Evolutionary conservation across 2,888 invertebrate genomes (phyloP), one percentile per base, ranked within the genome.

Genomic region (Loripinus fragilis): DNA sequence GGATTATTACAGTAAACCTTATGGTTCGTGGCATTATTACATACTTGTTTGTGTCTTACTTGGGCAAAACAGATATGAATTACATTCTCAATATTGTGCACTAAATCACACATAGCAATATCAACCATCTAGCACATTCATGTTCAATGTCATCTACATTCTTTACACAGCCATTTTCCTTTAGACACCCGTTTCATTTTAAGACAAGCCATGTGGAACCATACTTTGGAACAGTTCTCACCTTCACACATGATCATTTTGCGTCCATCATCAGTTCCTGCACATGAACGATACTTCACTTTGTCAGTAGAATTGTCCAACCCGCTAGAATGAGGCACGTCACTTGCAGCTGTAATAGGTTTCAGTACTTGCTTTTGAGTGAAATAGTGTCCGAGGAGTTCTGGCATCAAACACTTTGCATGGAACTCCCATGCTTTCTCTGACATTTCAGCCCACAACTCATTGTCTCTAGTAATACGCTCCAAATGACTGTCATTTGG

Each of bases 331-430:
- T 3, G 12, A 5, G 48, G 48, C 5, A 20, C n/a, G 20, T 48
- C n/a, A n/a, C n/a, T n/a, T 48, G 35, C 41, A 10, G 66, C 10
- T 7, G 20, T 3, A 35, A n/a, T 8, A n/a, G 66, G 66, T 41
- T 66, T 3, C 5, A 66, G 66, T 5, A 66, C 66, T 12, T 35
- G 38, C 28, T 66, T 66, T 25, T 20, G n/a, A 28, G 70, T 38
- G 33, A 76, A 76, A 35, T 30, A 73, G 15, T 68, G 67, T 7
- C 74, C 69, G 25, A 72, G 33, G 25, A 84, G 50, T 64, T 84
- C 84, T 23, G 81, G 81, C 69, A 84, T 75, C 0, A 84, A 33
- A 45, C 73, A 72, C 30, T 64, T 42, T 15, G n/a, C 5, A 41
- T 74, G 76, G 55, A 82, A 80, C 15, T 52, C 41, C 28, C 3